Evolutionary conservation across 2,113 vertebrate genomes (phyloP), one percentile per base, ranked within the genome.

Genomic region (Polyodon spathula): DNA sequence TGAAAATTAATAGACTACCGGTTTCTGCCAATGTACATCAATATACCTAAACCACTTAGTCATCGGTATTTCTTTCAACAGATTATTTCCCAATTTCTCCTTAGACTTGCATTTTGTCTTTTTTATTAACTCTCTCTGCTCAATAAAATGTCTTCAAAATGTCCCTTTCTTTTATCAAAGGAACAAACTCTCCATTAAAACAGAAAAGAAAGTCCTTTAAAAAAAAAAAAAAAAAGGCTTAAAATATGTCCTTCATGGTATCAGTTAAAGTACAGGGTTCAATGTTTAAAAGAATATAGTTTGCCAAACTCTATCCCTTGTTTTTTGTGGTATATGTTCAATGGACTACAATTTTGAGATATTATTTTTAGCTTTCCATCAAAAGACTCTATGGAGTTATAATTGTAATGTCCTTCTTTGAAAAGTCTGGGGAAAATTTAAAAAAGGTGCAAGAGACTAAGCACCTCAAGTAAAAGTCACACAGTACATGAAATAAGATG

Each of bases 301-400:
- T 2, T 27, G 27, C 27, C 27, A 27, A 27, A 27, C 27, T 27
- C 2, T 27, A 27, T 27, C 27, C 27, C 27, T 27, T 27, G 27
- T 27, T 27, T 27, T 27, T 3, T 27, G 27, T 27, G 27, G 27
- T 27, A 27, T 2, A 27, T 27, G 27, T 27, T 27, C 27, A 27
- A 27, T 72, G 69, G 72, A 54, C 72, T 60, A 70, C 87, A 89
- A 92, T 90, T 85, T 80, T 78, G 79, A 81, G 84, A 76, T 78
- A 79, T 79, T 79, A 85, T 91, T 89, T 92, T 73, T 69, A 85
- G 74, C 76, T 91, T 89, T 84, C 85, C 78, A 78, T 71, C 66
- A 80, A 81, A 87, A 88, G 83, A 75, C 73, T 83, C 78, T 87
- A 86, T 81, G 76, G 61, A 63, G 71, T 77, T 73, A 71, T 81